Base-by-base conservation (phyloP, 2,113 vertebrate genomes). In the Cathartes aura region DNA sequence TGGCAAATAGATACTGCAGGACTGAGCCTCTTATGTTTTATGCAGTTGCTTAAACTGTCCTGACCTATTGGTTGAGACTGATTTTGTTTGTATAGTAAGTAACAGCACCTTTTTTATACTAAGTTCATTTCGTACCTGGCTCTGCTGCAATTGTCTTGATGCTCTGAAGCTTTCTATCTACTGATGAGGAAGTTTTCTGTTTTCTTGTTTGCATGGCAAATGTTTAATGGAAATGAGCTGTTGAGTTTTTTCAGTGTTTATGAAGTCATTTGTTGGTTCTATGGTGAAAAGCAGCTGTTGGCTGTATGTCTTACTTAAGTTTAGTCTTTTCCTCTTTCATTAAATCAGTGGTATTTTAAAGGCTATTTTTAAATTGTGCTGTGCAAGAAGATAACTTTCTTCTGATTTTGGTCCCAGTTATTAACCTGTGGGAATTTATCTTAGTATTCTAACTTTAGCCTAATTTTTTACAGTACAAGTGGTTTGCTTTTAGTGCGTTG, bases 1-100 rank as follows among this genome's bases (percentile, higher is more conserved):
- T 72, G 42, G 50, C 40, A 81, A 58, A 32, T 11, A 63, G 11
- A 6, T 32, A 5, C 10, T 59, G 34, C 43, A 80, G 56, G 24
- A 67, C 36, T 34, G 50, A 82, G 32, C n/a, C 52, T 47, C 9
- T 53, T 40, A 2, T 5, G 12, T 47, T 53, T 76, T 48, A 24
- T 40, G 21, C 7, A 27, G 12, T 56, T 64, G 19, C 17, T 68
- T 56, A 56, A 40, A 55, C 11, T 78, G 20, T 43, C 42, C 32
- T 71, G 53, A 36, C 32, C 17, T n/a, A 36, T 12, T 1, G 2
- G 7, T 56, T 60, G 38, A 63, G 34, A 64, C 17, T 0, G 0
- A 34, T 85, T 78, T 50, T 63, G 12, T 82, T 74, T 55, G 8
- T 58, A 4, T 23, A 42, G 14, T 78, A 59, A 70, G 66, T 78